Percentiles rank a stretch among this genome's conserved stretches.
Conservation (phyloP, 2,113 vertebrate genomes). For the Rallus limicola region DNA sequence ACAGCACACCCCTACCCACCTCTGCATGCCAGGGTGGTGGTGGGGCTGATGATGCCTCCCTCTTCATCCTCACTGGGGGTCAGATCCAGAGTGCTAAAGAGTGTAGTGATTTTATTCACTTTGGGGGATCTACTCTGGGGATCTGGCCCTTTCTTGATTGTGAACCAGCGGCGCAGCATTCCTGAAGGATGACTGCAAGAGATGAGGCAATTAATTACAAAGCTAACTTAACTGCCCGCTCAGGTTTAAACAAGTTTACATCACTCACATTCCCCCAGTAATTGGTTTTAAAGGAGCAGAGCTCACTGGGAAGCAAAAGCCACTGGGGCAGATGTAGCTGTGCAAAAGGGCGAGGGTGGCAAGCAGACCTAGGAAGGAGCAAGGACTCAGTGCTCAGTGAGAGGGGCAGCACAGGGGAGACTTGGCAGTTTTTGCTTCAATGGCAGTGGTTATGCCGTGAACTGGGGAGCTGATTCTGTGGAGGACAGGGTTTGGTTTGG, state of each 20-base stretch:
- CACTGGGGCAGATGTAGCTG: not conserved
- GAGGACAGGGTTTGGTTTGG: rapidly evolving
- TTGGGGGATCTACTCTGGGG: not conserved
- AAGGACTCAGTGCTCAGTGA: not conserved
- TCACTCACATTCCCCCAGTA: constrained; percentile 35
- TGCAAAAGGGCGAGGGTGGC: not conserved
- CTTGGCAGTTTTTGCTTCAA: rapidly evolving
- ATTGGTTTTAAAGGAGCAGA: constrained; percentile 42
- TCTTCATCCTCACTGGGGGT: not conserved
- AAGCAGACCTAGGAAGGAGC: not conserved
- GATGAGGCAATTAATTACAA: constrained; percentile 69
- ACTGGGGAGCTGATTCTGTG: not conserved
- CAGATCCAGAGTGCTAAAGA: not conserved
- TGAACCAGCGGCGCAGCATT: constrained; percentile 51
- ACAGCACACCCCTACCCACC: rapidly evolving
- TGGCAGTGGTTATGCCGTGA: not conserved
- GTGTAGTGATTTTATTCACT: not conserved
- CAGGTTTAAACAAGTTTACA: constrained; percentile 71
- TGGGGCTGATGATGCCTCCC: rapidly evolving
- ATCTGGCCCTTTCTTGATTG: not conserved
- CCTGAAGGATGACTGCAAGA: constrained; percentile 47
- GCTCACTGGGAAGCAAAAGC: not conserved
- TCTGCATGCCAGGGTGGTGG: rapidly evolving
- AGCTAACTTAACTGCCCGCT: constrained; percentile 33
- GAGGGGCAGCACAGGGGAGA: not conserved